A percentile compares a stretch with the other conserved stretches of the same genome.
Conservation (phyloP, 2,888 invertebrate species). For the Polymixis flavicincta region DNA sequence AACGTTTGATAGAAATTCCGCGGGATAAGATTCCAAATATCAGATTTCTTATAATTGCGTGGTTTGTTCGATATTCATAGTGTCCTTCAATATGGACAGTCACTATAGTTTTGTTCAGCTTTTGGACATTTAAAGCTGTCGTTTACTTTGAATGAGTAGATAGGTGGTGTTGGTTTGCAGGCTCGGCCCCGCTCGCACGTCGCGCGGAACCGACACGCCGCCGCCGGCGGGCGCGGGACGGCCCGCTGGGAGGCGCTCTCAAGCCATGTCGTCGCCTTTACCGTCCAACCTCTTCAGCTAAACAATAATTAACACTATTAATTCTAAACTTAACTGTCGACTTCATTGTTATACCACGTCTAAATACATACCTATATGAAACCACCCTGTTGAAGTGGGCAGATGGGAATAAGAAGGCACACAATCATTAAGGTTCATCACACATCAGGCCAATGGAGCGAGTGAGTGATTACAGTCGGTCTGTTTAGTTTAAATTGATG, state of each 20-base stretch:
- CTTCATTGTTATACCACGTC: neutral
- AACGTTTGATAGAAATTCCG: constrained; percentile 7
- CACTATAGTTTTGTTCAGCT: constrained; percentile 43
- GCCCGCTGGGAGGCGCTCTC: constrained; percentile 69
- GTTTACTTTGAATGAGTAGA: constrained; percentile 51
- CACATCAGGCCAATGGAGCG: constrained; percentile 27
- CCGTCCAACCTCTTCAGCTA: constrained; percentile 88
- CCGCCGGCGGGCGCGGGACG: constrained; percentile 47
- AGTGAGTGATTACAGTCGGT: constrained; percentile 36
- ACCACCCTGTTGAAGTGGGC: constrained; percentile 58
- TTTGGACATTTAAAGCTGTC: constrained; percentile 48
- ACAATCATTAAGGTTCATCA: constrained; percentile 51
- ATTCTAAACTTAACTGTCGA: neutral
- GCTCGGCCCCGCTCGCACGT: constrained; percentile 28
- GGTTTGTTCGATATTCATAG: constrained; percentile 46
- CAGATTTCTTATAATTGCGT: constrained; percentile 28
- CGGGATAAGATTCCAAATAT: constrained; percentile 47
- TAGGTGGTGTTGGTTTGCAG: constrained; percentile 26
- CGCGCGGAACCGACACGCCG: constrained; percentile 44
- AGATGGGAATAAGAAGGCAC: constrained; percentile 51
- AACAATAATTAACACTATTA: constrained; percentile 53
- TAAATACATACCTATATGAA: constrained; percentile 53
- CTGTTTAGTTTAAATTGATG: constrained; percentile 38
- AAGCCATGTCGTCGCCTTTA: constrained; percentile 87
- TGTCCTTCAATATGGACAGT: constrained; percentile 23